A percentile compares a stretch with the other conserved stretches of the same genome.
Evolutionary conservation across 1,140 invertebrate genomes (phyloP).

Genomic region (Pollicipes pollicipes): DNA sequence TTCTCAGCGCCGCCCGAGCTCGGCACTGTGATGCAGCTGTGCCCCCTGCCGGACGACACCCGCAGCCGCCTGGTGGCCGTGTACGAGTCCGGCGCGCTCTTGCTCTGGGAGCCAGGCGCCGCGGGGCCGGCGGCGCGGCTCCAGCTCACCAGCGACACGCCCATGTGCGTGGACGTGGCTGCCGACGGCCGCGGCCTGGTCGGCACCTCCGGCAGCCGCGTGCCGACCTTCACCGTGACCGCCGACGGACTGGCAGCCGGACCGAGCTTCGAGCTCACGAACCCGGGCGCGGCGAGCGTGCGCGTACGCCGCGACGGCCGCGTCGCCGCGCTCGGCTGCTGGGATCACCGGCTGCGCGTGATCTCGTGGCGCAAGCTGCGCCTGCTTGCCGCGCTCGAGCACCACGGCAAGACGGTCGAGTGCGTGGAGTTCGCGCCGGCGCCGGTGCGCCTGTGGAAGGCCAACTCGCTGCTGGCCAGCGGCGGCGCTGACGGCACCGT

Average conservation of each 20-base stretch:
- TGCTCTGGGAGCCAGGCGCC: neutral
- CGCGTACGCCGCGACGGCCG: neutral
- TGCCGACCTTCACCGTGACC: neutral
- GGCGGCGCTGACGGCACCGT: neutral
- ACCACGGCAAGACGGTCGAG: neutral
- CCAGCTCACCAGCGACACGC: neutral
- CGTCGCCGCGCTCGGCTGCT: neutral
- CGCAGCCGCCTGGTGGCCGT: neutral
- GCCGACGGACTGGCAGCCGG: neutral
- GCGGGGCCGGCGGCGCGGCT: neutral
- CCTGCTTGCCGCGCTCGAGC: neutral
- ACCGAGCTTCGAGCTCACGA: neutral
- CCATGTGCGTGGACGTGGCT: neutral
- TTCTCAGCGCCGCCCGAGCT: conserved; percentile 7
- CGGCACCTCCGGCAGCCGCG: neutral
- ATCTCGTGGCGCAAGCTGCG: neutral
- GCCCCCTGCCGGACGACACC: neutral
- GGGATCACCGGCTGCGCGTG: neutral
- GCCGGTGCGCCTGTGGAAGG: neutral
- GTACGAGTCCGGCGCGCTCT: neutral
- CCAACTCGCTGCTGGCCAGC: neutral
- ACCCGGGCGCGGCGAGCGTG: neutral
- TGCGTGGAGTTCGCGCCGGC: neutral
- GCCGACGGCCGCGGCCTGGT: neutral
- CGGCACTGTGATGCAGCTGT: conserved; percentile 6